Percentiles rank a stretch among this genome's conserved stretches.
phyloP scores from a whole-genome alignment of 2,888 invertebrate species.

The Panzeria rudis region DNA sequence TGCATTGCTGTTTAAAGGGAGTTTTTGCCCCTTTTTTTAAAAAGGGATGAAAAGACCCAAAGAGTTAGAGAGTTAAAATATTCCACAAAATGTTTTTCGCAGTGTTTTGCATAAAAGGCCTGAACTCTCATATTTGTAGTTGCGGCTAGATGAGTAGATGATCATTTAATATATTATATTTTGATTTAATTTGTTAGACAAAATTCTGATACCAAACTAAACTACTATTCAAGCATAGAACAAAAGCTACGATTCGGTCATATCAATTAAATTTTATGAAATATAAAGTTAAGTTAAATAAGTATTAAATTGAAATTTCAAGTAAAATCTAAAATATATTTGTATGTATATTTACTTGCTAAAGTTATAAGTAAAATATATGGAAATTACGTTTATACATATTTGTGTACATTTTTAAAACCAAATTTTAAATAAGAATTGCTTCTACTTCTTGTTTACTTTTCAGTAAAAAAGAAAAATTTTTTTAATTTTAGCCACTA shows the following conservation, averaged over 20 bases:
- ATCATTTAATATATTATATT: too few relatives aligned
- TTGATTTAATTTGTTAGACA: too few relatives aligned
- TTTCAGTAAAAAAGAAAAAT: not conserved
- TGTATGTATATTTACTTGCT: not conserved
- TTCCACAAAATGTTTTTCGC: too few relatives aligned
- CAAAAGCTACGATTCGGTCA: not conserved
- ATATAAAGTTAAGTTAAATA: not conserved
- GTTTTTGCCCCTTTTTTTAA: too few relatives aligned
- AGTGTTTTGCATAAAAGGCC: too few relatives aligned
- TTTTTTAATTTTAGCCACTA: not conserved
- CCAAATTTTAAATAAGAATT: not conserved
- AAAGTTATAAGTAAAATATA: not conserved
- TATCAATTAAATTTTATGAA: slow-evolving; percentile 3
- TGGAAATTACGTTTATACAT: not conserved
- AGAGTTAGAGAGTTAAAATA: too few relatives aligned
- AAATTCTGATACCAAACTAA: not conserved
- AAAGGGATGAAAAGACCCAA: too few relatives aligned
- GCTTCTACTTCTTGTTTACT: not conserved
- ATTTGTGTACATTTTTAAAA: not conserved
- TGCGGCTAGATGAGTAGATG: too few relatives aligned
- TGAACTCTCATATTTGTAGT: too few relatives aligned
- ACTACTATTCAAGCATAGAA: not conserved
- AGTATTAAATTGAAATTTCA: not conserved
- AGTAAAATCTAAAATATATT: not conserved
- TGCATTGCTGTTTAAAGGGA: too few relatives aligned